These are phyloP conservation scores for Zhuqinia jingwanae DNA, from an alignment of 2,888 invertebrate genomes.

Conservation along the genomic window DNA sequence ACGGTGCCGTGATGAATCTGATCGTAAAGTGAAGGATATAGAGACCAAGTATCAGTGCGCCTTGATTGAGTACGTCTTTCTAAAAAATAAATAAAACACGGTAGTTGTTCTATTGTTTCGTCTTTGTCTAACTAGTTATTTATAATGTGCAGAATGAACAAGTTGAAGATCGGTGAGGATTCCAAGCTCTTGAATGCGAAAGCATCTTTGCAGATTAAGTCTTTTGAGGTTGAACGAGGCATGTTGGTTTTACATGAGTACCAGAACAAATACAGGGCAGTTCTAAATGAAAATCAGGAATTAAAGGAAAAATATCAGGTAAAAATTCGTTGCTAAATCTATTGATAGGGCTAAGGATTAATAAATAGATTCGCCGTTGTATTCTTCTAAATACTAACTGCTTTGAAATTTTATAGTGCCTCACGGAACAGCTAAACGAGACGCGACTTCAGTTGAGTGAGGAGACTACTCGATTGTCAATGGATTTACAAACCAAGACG, in stretches of 20 bases:
- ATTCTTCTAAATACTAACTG: neutral
- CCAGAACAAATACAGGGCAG: neutral
- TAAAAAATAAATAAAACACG: too few relatives aligned
- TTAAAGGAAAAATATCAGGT: neutral
- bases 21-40: neutral
- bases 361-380: neutral
- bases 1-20: conserved; percentile 12
- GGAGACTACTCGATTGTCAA: conserved; percentile 17
- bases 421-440: neutral
- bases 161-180: conserved; percentile 22
- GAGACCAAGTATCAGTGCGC: conserved; percentile 46
- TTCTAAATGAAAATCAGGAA: neutral
- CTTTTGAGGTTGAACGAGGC: conserved; percentile 8
- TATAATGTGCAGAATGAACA: conserved; percentile 16
- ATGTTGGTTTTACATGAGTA: neutral
- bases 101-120: too few relatives aligned
- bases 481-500: conserved; percentile 31
- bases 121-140: too few relatives aligned
- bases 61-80: conserved; percentile 46
- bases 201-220: neutral
- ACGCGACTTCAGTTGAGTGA: neutral
- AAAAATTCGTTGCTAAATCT: neutral
- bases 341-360: too few relatives aligned
- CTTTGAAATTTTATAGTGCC: neutral
- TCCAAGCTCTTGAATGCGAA: neutral